These are phyloP conservation scores for Lycocerus yunnanus DNA, from an alignment of 2,888 invertebrate genomes.

Conservation along the genomic window DNA sequence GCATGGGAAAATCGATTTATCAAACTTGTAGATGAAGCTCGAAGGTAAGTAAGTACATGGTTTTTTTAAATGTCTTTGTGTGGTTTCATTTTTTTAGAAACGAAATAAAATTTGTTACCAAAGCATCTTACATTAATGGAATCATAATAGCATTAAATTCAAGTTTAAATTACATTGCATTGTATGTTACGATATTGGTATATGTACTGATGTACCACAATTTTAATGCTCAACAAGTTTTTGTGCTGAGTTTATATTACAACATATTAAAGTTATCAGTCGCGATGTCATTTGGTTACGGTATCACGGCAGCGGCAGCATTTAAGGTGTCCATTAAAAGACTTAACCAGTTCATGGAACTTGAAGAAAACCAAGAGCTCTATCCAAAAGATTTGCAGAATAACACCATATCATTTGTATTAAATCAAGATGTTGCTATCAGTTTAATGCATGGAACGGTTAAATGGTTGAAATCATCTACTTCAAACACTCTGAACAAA, in stretches of 20 bases:
- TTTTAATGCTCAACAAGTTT: slow-evolving; percentile 72
- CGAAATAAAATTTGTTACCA: slow-evolving; percentile 55
- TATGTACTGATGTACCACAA: slow-evolving; percentile 64
- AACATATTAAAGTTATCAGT: slow-evolving; percentile 73
- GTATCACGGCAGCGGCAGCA: slow-evolving; percentile 68
- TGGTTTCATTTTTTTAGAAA: slow-evolving; percentile 44
- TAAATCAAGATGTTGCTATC: slow-evolving; percentile 33
- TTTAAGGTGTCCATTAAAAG: slow-evolving; percentile 63
- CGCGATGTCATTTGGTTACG: slow-evolving; percentile 73
- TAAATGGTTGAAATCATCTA: slow-evolving; percentile 58
- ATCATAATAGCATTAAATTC: slow-evolving; percentile 61
- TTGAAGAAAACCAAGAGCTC: slow-evolving; percentile 58
- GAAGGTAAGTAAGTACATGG: slow-evolving; percentile 68
- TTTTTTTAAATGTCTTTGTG: background rate
- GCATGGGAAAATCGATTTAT: slow-evolving; percentile 64
- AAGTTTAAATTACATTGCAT: slow-evolving; percentile 71
- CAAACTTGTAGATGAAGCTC: slow-evolving; percentile 69
- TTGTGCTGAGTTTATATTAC: slow-evolving; percentile 73
- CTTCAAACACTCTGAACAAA: slow-evolving; percentile 56
- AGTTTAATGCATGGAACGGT: slow-evolving; percentile 57
- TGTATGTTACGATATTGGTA: slow-evolving; percentile 69
- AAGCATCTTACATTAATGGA: slow-evolving; percentile 60
- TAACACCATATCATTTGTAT: background rate
- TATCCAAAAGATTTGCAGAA: background rate
- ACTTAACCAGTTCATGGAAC: slow-evolving; percentile 64